Conservation (phyloP, 2,888 invertebrate genomes). For the Mimachlamys varia region DNA sequence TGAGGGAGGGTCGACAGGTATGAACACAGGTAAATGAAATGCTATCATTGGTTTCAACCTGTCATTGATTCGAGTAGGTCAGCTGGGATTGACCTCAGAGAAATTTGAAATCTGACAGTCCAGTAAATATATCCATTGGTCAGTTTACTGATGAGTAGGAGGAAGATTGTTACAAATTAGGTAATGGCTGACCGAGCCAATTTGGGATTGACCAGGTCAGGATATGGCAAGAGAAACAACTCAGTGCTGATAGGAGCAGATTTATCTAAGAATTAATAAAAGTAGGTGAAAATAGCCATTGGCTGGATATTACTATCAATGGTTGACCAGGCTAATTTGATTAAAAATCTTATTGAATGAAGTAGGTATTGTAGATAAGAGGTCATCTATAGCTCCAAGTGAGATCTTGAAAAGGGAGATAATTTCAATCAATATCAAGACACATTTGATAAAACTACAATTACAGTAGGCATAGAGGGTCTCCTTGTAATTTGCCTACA, state of each 20-base stretch:
- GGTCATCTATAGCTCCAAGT: neutral
- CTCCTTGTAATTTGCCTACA: neutral
- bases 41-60: too few relatives aligned
- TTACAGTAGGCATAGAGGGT: neutral
- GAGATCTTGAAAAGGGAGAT: neutral
- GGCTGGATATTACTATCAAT: neutral
- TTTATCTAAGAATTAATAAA: neutral
- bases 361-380: neutral
- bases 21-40: too few relatives aligned
- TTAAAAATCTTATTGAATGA: neutral
- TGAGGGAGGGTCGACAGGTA: too few relatives aligned
- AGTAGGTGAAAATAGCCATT: neutral
- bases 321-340: neutral
- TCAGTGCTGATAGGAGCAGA: neutral
- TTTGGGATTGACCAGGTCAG: constrained; percentile 7
- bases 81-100: too few relatives aligned
- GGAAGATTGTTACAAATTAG: neutral
- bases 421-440: neutral
- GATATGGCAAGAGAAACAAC: neutral
- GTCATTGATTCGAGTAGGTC: too few relatives aligned
- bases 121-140: too few relatives aligned
- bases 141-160: neutral
- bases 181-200: neutral
- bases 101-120: too few relatives aligned
- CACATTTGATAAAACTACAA: neutral